These are phyloP conservation scores for Bovichtus diacanthus DNA, from an alignment of 2,797 vertebrate genomes.

Conservation along the genomic window DNA sequence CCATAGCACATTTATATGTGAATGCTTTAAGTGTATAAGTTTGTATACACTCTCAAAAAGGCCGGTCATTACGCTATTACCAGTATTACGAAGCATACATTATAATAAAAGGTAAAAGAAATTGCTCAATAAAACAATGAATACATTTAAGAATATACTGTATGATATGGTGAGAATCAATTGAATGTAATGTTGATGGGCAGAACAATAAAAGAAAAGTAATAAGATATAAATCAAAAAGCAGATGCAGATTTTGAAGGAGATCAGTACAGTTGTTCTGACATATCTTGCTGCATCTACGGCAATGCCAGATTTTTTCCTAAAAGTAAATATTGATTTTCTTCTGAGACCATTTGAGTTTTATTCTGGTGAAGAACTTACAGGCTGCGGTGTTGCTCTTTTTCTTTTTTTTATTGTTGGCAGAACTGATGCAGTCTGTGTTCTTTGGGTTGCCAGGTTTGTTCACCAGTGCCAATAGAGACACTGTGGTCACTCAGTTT, in stretches of 20 bases:
- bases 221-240: not conserved
- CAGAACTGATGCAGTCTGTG: constrained; percentile 16
- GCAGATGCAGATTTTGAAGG: not conserved
- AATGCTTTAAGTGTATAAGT: not conserved
- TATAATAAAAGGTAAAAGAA: not conserved
- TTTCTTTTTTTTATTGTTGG: constrained; percentile 16
- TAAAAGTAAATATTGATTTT: constrained; percentile 18
- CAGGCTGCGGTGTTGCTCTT: constrained; percentile 8
- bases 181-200: not conserved
- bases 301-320: not conserved
- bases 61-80: no score
- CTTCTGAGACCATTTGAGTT: not conserved
- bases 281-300: no score
- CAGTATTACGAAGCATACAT: not conserved
- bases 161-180: not conserved
- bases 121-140: not conserved
- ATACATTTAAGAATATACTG: not conserved
- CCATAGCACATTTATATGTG: not conserved
- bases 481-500: constrained; percentile 27
- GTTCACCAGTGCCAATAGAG: constrained; percentile 19
- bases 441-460: constrained; percentile 24
- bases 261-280: not conserved
- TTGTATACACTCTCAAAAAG: not conserved
- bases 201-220: not conserved
- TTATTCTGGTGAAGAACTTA: constrained; percentile 6